A percentile compares a stretch with the other conserved stretches of the same genome.
Conservation (phyloP, 1,140 invertebrate genomes). For the Meloidogyne floridensis region DNA sequence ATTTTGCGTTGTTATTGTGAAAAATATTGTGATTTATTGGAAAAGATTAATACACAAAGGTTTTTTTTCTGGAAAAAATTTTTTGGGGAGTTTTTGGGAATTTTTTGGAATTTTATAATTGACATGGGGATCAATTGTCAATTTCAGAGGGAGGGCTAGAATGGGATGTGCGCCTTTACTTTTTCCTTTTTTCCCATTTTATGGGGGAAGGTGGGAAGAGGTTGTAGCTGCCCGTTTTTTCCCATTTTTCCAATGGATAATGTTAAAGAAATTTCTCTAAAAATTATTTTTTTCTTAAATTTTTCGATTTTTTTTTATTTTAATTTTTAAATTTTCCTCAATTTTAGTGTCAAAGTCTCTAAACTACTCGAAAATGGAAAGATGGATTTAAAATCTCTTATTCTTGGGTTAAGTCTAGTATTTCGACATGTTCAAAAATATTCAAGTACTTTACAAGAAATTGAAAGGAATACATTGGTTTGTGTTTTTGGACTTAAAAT, state of each 20-base stretch:
- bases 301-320: constrained; percentile 78
- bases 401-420: constrained; percentile 87
- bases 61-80: constrained; percentile 65
- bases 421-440: constrained; percentile 93
- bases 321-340: neutral
- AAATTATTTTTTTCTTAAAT: constrained; percentile 17
- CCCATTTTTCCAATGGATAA: no score
- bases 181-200: no score
- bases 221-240: no score
- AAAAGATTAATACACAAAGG: constrained; percentile 86
- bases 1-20: constrained; percentile 85
- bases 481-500: neutral
- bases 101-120: neutral
- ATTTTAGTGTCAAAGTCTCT: constrained; percentile 44
- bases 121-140: no score
- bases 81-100: neutral
- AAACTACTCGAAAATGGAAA: constrained; percentile 80
- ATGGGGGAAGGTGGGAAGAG: no score
- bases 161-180: no score
- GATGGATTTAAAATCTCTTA: constrained; percentile 78
- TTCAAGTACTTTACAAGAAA: constrained; percentile 80
- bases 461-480: constrained; percentile 79
- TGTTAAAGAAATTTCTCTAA: neutral
- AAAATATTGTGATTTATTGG: constrained; percentile 87
- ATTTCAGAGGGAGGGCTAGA: no score